Conservation (phyloP, 2,888 invertebrate species). For the Cylloceria caligata region DNA sequence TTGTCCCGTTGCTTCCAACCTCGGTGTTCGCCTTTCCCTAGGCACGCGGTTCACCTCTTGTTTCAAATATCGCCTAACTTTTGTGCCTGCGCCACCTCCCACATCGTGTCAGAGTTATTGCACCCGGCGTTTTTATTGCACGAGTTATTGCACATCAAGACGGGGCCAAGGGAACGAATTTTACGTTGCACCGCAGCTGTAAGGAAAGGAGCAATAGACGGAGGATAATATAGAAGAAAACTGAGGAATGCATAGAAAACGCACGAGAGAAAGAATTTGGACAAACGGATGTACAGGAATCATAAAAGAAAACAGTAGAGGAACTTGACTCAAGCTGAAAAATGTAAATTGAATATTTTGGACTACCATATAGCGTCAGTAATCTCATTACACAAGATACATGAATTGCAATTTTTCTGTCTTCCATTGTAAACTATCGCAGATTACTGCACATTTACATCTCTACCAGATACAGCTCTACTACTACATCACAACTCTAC, state of each 20-base stretch:
- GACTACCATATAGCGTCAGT: neutral
- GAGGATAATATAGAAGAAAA: slow-evolving; percentile 36
- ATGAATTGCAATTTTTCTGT: neutral
- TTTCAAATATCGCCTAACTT: slow-evolving; percentile 76
- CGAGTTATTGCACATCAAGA: slow-evolving; percentile 79
- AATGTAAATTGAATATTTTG: neutral
- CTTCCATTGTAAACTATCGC: neutral
- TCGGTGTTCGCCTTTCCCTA: slow-evolving; percentile 6
- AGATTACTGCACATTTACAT: too few species aligned
- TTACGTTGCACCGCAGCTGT: slow-evolving; percentile 42
- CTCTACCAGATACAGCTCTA: too few species aligned
- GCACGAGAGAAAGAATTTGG: slow-evolving; percentile 19
- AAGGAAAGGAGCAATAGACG: slow-evolving; percentile 50
- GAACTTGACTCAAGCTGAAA: neutral
- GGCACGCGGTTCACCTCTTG: slow-evolving; percentile 41
- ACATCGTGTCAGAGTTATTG: slow-evolving; percentile 75
- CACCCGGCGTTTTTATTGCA: slow-evolving; percentile 78
- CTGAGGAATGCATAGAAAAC: slow-evolving; percentile 51
- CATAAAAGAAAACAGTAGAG: neutral
- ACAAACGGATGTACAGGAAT: neutral
- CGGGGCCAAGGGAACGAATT: slow-evolving; percentile 78
- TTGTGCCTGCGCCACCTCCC: slow-evolving; percentile 43
- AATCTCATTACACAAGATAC: neutral
- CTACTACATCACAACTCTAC: too few species aligned
- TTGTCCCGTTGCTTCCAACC: slow-evolving; percentile 53